These are phyloP conservation scores for Brachyopa scutellaris DNA, from an alignment of 2,888 invertebrate genomes.

Conservation along the genomic window DNA sequence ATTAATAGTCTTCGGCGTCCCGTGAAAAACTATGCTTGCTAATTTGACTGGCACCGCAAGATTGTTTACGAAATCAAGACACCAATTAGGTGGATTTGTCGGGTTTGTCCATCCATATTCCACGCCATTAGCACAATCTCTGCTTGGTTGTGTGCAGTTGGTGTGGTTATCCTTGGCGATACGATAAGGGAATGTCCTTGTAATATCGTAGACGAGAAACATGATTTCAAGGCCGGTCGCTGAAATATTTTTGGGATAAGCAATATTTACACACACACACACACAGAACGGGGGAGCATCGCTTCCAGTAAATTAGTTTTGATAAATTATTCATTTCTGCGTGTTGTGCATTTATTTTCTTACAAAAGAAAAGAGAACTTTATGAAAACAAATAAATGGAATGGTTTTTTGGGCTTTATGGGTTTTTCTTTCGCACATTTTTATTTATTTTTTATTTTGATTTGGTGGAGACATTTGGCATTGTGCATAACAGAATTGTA, in stretches of 20 bases:
- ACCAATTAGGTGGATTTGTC: constrained; percentile 9
- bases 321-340: constrained; percentile 34
- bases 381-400: constrained; percentile 19
- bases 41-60: neutral
- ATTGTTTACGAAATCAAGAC: constrained; percentile 22
- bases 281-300: neutral
- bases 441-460: neutral
- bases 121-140: neutral
- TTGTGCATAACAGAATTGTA: neutral
- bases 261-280: constrained; percentile 1
- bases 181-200: constrained; percentile 31
- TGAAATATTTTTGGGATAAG: constrained; percentile 7
- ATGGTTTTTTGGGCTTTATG: constrained; percentile 17
- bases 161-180: constrained; percentile 13
- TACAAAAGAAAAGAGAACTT: neutral
- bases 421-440: constrained; percentile 13
- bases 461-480: neutral
- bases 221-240: constrained; percentile 17
- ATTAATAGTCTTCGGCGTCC: constrained; percentile 14
- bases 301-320: constrained; percentile 60
- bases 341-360: constrained; percentile 26
- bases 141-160: neutral
- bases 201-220: constrained; percentile 22
- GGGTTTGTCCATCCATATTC: neutral
- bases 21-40: neutral